Evolutionary conservation across 2,797 vertebrate genomes (phyloP).

Genomic region (Pampus argenteus): DNA sequence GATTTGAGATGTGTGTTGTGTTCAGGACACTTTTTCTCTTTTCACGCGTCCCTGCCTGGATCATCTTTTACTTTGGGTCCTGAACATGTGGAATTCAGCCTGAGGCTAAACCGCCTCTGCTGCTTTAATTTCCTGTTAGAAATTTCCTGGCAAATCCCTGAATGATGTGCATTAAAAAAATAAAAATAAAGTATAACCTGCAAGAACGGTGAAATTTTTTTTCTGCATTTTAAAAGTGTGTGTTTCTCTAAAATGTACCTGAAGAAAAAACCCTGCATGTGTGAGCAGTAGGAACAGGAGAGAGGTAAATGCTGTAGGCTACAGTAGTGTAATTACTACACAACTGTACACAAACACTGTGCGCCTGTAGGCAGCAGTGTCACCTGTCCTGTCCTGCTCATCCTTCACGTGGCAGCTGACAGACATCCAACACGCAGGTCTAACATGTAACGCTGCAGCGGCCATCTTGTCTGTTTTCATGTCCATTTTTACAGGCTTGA

Average conservation of each 20-base stretch:
- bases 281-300: neutral
- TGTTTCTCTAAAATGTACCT: too few species aligned
- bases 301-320: neutral
- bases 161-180: neutral
- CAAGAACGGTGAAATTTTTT: neutral
- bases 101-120: constrained; percentile 15
- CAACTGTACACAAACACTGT: neutral
- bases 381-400: constrained; percentile 3
- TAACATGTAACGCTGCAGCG: constrained; percentile 17
- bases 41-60: constrained; percentile 26
- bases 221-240: neutral
- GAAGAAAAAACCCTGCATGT: too few species aligned
- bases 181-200: neutral
- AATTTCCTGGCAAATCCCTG: neutral
- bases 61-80: constrained; percentile 24
- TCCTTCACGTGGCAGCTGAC: constrained; percentile 15
- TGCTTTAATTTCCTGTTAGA: constrained; percentile 59
- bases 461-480: constrained; percentile 56
- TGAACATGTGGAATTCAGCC: constrained; percentile 63
- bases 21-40: constrained; percentile 6
- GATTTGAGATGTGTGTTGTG: constrained; percentile 1
- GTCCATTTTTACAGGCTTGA: constrained; percentile 55
- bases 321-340: neutral
- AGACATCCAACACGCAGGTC: constrained; percentile 5
- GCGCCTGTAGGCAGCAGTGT: neutral